phyloP scores from a whole-genome alignment of 1,140 invertebrate genomes.

The Leptinotarsa lineolata region DNA sequence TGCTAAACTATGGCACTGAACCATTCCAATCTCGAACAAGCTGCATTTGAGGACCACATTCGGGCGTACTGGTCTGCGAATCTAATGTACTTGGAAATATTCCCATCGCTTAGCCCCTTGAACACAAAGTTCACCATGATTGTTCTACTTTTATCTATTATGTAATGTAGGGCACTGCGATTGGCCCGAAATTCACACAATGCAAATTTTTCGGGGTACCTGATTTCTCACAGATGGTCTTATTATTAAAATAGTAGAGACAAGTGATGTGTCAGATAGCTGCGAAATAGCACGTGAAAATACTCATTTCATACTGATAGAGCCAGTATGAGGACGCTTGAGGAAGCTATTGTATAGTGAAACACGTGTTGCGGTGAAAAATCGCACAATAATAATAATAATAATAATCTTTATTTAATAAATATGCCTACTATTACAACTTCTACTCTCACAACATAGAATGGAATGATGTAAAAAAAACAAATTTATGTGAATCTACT shows the following conservation, averaged over 20 bases:
- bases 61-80: neutral
- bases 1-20: neutral
- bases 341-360: too few relatives aligned
- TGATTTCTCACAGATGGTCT: neutral
- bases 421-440: too few relatives aligned
- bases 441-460: too few relatives aligned
- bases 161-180: neutral
- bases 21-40: neutral
- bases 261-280: neutral
- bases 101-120: neutral
- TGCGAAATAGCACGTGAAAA: too few relatives aligned
- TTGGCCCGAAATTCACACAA: neutral
- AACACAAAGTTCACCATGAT: neutral
- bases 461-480: too few relatives aligned
- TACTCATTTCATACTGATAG: too few relatives aligned
- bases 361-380: too few relatives aligned
- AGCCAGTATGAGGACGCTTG: too few relatives aligned
- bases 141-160: slow-evolving; percentile 9
- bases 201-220: neutral
- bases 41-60: neutral
- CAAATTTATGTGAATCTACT: too few relatives aligned
- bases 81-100: neutral
- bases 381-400: too few relatives aligned
- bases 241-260: neutral
- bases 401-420: too few relatives aligned